phyloP scores from a whole-genome alignment of 2,113 vertebrate species.

The Takifugu bimaculatus region DNA sequence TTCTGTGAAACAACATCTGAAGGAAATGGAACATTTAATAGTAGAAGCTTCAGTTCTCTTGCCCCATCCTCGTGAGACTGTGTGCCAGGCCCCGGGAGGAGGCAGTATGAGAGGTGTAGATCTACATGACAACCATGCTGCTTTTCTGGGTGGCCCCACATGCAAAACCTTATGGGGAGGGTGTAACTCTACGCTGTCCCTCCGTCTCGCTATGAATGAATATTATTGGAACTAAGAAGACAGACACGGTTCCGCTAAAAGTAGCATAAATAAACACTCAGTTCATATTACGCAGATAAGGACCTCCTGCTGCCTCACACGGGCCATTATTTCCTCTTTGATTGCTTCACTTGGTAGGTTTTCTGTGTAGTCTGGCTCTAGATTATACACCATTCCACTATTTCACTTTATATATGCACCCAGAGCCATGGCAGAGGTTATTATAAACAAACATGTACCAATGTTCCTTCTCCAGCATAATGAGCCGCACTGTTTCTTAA shows the following conservation, averaged over 20 bases:
- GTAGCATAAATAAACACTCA: conserved; percentile 4
- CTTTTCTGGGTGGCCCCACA: conserved; percentile 37
- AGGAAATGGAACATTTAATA: conserved; percentile 36
- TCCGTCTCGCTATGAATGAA: conserved; percentile 6
- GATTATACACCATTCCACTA: too few relatives aligned
- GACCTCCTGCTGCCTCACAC: conserved; percentile 3
- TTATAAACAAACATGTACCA: too few relatives aligned
- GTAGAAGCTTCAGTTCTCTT: conserved; percentile 17
- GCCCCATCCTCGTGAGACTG: background rate
- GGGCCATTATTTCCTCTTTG: conserved; percentile 1
- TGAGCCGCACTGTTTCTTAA: too few relatives aligned
- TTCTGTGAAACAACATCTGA: conserved; percentile 50
- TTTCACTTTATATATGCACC: too few relatives aligned
- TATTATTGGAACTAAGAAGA: conserved; percentile 12
- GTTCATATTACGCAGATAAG: conserved; percentile 31
- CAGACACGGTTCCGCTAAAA: conserved; percentile 5
- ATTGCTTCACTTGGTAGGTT: background rate
- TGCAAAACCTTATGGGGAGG: background rate
- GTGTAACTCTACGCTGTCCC: conserved; percentile 28
- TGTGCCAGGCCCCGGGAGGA: conserved; percentile 12
- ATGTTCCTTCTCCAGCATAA: too few relatives aligned
- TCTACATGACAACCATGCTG: background rate
- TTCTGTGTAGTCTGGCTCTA: too few relatives aligned
- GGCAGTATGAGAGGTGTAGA: conserved; percentile 1
- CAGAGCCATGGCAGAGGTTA: too few relatives aligned